These are phyloP conservation scores for Bryconaethiops microstoma DNA, from an alignment of 2,797 vertebrate genomes.

Conservation along the genomic window DNA sequence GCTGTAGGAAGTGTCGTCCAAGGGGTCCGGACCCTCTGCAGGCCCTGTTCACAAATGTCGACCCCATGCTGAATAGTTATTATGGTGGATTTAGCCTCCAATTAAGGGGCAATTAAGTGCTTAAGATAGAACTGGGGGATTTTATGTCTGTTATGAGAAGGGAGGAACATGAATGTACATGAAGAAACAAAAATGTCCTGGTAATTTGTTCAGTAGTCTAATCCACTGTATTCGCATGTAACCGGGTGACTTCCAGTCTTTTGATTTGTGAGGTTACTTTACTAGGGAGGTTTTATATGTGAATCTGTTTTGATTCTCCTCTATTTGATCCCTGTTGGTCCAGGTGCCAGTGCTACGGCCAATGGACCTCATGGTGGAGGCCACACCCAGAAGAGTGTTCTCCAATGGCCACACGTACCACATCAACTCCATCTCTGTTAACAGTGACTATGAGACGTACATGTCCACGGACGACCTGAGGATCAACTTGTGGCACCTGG, in stretches of 20 bases:
- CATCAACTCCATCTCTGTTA: constrained; percentile 92
- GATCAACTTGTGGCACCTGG: constrained; percentile 91
- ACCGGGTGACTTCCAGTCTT: not conserved
- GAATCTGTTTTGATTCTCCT: constrained; percentile 7
- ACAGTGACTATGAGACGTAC: constrained; percentile 90
- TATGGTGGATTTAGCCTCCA: constrained; percentile 39
- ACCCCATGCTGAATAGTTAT: constrained; percentile 4
- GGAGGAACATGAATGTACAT: not conserved
- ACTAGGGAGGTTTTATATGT: not conserved
- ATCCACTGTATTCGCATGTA: not conserved
- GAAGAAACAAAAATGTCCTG: not conserved
- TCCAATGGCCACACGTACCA: constrained; percentile 89
- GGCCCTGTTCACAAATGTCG: constrained; percentile 34
- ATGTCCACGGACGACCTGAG: constrained; percentile 90
- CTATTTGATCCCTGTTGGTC: not conserved
- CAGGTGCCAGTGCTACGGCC: constrained; percentile 92
- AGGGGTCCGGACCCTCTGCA: constrained; percentile 17
- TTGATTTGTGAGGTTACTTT: not conserved
- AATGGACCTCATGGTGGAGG: constrained; percentile 92
- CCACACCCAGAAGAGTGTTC: constrained; percentile 84
- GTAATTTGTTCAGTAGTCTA: not conserved
- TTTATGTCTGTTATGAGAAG: not conserved
- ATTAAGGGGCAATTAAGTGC: constrained; percentile 11
- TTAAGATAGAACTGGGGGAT: not conserved
- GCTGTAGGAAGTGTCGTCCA: constrained; percentile 29